phyloP scores from a whole-genome alignment of 1,140 invertebrate genomes.

The Campoletis sonorensis region DNA sequence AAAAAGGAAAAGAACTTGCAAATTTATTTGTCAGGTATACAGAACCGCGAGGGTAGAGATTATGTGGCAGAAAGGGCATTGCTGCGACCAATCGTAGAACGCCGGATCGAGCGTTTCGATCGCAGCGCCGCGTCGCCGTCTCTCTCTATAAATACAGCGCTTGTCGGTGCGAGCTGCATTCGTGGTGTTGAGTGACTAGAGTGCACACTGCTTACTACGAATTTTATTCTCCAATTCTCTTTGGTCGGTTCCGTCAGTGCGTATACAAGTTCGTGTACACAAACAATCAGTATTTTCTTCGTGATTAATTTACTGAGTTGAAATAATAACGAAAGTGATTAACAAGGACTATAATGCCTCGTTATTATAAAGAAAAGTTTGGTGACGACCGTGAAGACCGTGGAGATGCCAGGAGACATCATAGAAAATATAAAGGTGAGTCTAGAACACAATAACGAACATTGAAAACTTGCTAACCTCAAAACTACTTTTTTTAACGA shows the following conservation, averaged over 20 bases:
- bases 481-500: background rate
- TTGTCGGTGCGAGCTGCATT: no score
- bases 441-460: background rate
- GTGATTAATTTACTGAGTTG: background rate
- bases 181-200: no score
- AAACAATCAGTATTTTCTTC: background rate
- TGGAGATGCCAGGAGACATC: conserved; percentile 11
- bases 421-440: conserved; percentile 23
- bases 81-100: no score
- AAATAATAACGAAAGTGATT: conserved; percentile 17
- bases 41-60: no score
- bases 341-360: background rate
- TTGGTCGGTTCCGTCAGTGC: background rate
- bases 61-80: no score
- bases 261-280: background rate
- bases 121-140: no score
- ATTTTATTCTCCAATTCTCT: no score
- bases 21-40: no score
- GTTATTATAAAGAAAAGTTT: conserved; percentile 24
- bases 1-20: no score
- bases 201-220: no score
- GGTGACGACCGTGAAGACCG: conserved; percentile 26
- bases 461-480: conserved; percentile 6
- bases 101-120: no score
- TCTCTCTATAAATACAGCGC: no score